Evolutionary conservation across 1,140 invertebrate genomes (phyloP).

Genomic region (Hyles vespertilio): DNA sequence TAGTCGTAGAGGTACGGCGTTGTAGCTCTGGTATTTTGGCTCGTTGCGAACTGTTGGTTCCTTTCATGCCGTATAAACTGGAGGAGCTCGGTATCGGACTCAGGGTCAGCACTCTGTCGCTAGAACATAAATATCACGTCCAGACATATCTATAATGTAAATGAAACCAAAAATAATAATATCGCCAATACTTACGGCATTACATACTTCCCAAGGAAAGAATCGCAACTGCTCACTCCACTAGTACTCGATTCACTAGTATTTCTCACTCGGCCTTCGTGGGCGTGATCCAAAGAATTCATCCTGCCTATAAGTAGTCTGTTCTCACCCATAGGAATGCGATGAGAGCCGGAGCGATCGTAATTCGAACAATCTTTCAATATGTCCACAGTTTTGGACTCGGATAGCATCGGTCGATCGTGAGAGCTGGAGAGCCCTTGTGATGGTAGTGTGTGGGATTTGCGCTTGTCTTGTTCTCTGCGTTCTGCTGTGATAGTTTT

Average conservation of each 20-base stretch:
- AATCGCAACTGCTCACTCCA: conserved; percentile 87
- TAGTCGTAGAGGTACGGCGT: conserved; percentile 73
- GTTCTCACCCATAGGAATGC: conserved; percentile 48
- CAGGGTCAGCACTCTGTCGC: conserved; percentile 82
- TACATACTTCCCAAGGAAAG: conserved; percentile 77
- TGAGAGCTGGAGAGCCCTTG: conserved; percentile 62
- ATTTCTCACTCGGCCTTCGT: conserved; percentile 71
- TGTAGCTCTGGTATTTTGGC: conserved; percentile 61
- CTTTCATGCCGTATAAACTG: conserved; percentile 75
- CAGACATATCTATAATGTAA: neutral
- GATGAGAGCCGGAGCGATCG: conserved; percentile 40
- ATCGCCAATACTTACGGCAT: conserved; percentile 64
- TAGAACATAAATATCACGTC: conserved; percentile 47
- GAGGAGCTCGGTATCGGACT: conserved; percentile 89
- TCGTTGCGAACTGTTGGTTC: conserved; percentile 41
- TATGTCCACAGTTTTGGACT: conserved; percentile 79
- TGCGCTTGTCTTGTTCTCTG: conserved; percentile 56
- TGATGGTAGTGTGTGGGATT: conserved; percentile 76
- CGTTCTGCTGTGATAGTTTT: conserved; percentile 31
- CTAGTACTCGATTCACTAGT: conserved; percentile 87
- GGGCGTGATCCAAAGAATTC: conserved; percentile 62
- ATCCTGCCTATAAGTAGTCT: conserved; percentile 53
- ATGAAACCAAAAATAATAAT: neutral
- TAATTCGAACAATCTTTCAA: conserved; percentile 55
- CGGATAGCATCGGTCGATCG: conserved; percentile 78